phyloP scores from a whole-genome alignment of 2,113 vertebrate genomes.

The Uria lomvia region DNA sequence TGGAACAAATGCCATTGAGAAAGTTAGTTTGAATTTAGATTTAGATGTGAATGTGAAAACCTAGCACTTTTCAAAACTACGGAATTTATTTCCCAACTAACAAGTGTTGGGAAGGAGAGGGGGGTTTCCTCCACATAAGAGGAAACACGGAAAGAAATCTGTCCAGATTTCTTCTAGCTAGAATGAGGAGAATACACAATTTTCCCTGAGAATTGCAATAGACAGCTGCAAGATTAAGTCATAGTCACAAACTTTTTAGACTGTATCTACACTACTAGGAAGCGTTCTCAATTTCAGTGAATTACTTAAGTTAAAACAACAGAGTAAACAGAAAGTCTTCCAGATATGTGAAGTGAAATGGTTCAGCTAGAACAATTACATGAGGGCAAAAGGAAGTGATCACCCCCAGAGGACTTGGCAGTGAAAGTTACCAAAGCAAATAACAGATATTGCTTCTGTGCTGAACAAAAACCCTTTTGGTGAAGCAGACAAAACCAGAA shows the following conservation, averaged over 20 bases:
- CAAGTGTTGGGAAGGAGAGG: not conserved
- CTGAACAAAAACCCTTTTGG: not conserved
- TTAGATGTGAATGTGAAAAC: not conserved
- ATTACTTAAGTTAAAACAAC: not conserved
- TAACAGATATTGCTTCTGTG: not conserved
- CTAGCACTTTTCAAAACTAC: not conserved
- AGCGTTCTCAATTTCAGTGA: not conserved
- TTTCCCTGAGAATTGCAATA: not conserved
- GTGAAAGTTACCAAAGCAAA: not conserved
- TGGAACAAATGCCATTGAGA: not conserved
- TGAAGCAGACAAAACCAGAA: not conserved
- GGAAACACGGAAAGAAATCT: not conserved
- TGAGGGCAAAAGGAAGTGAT: not conserved
- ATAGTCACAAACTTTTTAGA: not conserved
- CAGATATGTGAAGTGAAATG: not conserved
- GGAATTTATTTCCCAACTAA: not conserved
- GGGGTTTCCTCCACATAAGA: not conserved
- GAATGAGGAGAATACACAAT: not conserved
- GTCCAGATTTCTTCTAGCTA: not conserved
- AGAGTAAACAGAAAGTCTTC: not conserved
- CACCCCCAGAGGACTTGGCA: not conserved
- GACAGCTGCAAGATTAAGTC: not conserved
- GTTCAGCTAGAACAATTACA: not conserved
- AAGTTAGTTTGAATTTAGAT: not conserved
- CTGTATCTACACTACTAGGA: not conserved